These are phyloP conservation scores for Anolis apletophallus DNA, from an alignment of 2,797 vertebrate genomes.

Conservation along the genomic window DNA sequence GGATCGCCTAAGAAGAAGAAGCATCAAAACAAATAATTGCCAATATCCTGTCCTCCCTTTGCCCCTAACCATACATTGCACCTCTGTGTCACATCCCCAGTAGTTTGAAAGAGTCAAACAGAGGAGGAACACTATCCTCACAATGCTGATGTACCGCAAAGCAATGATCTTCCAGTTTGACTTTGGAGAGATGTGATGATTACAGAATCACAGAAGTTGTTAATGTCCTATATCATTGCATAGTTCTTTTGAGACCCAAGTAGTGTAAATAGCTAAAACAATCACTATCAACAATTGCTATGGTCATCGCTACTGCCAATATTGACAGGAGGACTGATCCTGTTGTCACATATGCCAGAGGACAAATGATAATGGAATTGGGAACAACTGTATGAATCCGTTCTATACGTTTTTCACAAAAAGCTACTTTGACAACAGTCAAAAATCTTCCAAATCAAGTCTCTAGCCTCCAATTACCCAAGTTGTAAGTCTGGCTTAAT, in stretches of 20 bases:
- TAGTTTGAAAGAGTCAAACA: background rate
- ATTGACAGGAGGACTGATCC: background rate
- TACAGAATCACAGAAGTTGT: background rate
- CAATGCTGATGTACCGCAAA: background rate
- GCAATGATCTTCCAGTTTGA: background rate
- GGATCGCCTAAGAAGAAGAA: no score
- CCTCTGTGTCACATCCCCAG: background rate
- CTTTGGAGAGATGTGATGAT: background rate
- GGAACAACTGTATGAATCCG: no score
- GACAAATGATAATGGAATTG: background rate
- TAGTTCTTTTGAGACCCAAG: background rate
- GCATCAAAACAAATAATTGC: background rate
- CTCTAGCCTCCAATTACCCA: background rate
- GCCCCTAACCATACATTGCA: background rate
- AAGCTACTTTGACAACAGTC: background rate
- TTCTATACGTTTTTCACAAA: background rate
- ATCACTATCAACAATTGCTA: no score
- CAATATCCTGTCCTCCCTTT: background rate
- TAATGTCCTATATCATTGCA: background rate
- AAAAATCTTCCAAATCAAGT: background rate
- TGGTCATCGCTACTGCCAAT: background rate
- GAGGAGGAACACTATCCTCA: no score
- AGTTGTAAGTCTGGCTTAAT: no score
- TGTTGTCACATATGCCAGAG: background rate
- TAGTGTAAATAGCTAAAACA: background rate